phyloP scores from a whole-genome alignment of 1,140 invertebrate genomes.

The Polyergus mexicanus region DNA sequence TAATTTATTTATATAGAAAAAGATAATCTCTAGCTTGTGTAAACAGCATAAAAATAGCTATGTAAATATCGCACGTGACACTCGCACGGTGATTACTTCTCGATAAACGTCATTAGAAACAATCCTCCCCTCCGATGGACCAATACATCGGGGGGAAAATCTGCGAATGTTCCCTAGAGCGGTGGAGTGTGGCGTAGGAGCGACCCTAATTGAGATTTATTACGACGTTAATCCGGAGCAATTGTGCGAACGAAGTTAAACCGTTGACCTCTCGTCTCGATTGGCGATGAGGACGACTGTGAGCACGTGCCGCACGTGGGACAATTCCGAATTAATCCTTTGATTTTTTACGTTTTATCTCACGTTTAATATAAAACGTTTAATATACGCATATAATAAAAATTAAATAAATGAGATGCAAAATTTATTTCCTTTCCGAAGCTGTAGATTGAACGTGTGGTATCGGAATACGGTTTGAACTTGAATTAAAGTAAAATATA shows the following conservation, averaged over 20 bases:
- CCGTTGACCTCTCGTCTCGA: slow-evolving; percentile 80
- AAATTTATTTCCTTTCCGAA: slow-evolving; percentile 2
- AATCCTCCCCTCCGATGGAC: too few species aligned
- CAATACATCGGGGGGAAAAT: slow-evolving; percentile 30
- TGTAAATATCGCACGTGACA: slow-evolving; percentile 7
- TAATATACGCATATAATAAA: background rate
- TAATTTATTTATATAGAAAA: background rate
- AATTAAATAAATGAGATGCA: background rate
- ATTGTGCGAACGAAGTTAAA: slow-evolving; percentile 83
- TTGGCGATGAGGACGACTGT: slow-evolving; percentile 62
- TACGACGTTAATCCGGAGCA: slow-evolving; percentile 79
- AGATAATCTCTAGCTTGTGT: slow-evolving; percentile 17
- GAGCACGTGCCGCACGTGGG: slow-evolving; percentile 71
- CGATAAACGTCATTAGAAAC: slow-evolving; percentile 23
- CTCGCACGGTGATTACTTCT: slow-evolving; percentile 38
- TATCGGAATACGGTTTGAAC: background rate
- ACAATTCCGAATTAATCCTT: slow-evolving; percentile 50
- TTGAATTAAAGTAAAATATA: background rate
- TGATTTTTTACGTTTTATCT: background rate
- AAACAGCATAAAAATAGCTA: slow-evolving; percentile 24
- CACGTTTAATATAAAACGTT: background rate
- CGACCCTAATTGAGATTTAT: slow-evolving; percentile 82
- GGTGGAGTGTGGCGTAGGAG: slow-evolving; percentile 48
- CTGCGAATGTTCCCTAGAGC: slow-evolving; percentile 35
- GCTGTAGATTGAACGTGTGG: background rate